Evolutionary conservation across 1,140 invertebrate genomes (phyloP), one percentile per base, ranked within the genome.

Genomic region (Pseudobourletiella spinata): DNA sequence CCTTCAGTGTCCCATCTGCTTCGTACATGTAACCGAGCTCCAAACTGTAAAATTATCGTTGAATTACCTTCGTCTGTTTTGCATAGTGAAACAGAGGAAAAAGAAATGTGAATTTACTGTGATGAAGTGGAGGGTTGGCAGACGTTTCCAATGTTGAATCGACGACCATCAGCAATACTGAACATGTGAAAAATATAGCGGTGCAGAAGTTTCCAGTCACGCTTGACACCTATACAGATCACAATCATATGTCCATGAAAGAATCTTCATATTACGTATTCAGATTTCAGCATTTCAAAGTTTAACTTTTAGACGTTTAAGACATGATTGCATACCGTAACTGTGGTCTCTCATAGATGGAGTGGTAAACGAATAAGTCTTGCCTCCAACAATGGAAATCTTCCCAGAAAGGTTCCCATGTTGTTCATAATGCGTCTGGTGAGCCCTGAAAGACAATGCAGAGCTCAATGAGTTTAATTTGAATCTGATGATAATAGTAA

Each of bases 361-460:
- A 64, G 82, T 73, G 28, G 76, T 71, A 2, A 83, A 61, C 14
- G 73, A 57, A 63, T 79, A 77, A 28, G 70, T 64, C 61, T 74
- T 74, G 2, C 75, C 79, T 66, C 83, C 76, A 29, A 85, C 76
- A 43, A n/a, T n/a, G n/a, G 70, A 72, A 3, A 80, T 77, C 2
- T 68, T 76, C 4, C 81, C 81, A 52, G 72, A 72, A 3, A 84
- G 65, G 54, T 70, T 74, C 15, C 84, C 84, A 76, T 81, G 79
- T 75, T 87, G 86, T 68, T 87, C 85, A 71, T 86, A 86, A 72
- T 86, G 85, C 2, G 81, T 83, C 74, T 86, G 84, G 73, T 86
- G 84, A n/a, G 79, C 75, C 51, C 83, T 85, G 16, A 18, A 57
- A 8, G 22, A n/a, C n/a, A n/a, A n/a, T n/a, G n/a, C n/a, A n/a